Conservation (phyloP, 2,888 invertebrate genomes). For the Epirrhoe tristata region DNA sequence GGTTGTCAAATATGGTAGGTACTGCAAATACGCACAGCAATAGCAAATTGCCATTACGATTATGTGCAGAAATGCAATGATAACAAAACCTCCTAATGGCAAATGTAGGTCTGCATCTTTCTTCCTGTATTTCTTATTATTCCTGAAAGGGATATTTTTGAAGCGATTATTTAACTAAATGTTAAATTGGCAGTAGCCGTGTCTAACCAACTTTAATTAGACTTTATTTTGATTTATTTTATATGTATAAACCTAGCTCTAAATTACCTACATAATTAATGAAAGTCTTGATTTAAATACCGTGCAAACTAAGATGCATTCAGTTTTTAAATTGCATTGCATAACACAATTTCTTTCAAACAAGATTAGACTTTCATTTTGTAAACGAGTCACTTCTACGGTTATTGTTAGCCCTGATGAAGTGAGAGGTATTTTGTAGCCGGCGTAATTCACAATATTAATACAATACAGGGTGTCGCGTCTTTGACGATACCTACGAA, state of each 20-base stretch:
- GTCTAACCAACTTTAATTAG: background rate
- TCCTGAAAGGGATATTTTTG: no score
- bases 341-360: constrained; percentile 35
- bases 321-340: constrained; percentile 33
- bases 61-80: constrained; percentile 18
- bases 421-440: constrained; percentile 65
- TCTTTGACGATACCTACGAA: background rate
- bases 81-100: background rate
- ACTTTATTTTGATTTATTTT: background rate
- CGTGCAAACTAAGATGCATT: constrained; percentile 19
- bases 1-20: constrained; percentile 49
- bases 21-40: constrained; percentile 16
- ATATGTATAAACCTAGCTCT: constrained; percentile 6
- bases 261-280: constrained; percentile 8
- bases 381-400: constrained; percentile 27
- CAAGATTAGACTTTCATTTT: constrained; percentile 35
- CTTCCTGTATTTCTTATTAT: no score
- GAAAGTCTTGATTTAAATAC: constrained; percentile 27
- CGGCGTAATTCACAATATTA: constrained; percentile 58
- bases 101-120: background rate
- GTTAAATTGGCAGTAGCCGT: no score
- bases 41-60: constrained; percentile 18
- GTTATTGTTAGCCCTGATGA: constrained; percentile 57
- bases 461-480: constrained; percentile 56
- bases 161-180: no score